phyloP scores from a whole-genome alignment of 1,140 invertebrate species.

The Diabrotica virgifera region DNA sequence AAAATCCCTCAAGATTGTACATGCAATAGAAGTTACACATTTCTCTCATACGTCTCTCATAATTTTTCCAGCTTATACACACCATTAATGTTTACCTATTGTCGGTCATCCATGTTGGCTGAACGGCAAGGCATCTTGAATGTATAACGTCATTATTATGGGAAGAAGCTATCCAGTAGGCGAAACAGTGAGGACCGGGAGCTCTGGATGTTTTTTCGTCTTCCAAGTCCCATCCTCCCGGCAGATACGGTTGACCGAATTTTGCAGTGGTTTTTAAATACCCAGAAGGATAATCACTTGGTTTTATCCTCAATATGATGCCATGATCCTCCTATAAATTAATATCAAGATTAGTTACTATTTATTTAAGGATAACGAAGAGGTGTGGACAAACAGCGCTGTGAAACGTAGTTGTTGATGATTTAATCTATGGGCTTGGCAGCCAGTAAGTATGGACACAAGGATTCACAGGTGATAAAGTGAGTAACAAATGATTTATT shows the following conservation, averaged over 20 bases:
- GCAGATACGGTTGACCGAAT: slow-evolving; percentile 38
- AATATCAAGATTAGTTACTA: not conserved
- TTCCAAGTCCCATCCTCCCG: slow-evolving; percentile 43
- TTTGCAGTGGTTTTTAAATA: slow-evolving; percentile 39
- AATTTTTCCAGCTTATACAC: slow-evolving; percentile 13
- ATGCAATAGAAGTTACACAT: not conserved
- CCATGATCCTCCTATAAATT: slow-evolving; percentile 30
- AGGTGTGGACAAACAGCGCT: too few relatives aligned
- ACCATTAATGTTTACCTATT: slow-evolving; percentile 50
- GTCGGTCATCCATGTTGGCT: slow-evolving; percentile 68
- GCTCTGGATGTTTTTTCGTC: slow-evolving; percentile 26
- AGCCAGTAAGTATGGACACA: too few relatives aligned
- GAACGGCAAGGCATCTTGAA: slow-evolving; percentile 59
- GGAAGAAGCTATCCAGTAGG: slow-evolving; percentile 57
- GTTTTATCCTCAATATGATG: slow-evolving; percentile 24
- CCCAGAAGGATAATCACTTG: slow-evolving; percentile 30
- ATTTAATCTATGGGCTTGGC: too few relatives aligned
- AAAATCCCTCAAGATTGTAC: too few relatives aligned
- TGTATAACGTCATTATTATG: slow-evolving; percentile 50
- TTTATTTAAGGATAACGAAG: too few relatives aligned
- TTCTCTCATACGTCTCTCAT: not conserved
- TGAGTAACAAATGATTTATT: too few relatives aligned
- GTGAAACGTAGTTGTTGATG: too few relatives aligned
- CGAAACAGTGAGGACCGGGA: slow-evolving; percentile 48
- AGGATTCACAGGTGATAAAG: too few relatives aligned